Evolutionary conservation across 2,797 vertebrate species (phyloP).

Genomic region (Paramormyrops hopkinsi): DNA sequence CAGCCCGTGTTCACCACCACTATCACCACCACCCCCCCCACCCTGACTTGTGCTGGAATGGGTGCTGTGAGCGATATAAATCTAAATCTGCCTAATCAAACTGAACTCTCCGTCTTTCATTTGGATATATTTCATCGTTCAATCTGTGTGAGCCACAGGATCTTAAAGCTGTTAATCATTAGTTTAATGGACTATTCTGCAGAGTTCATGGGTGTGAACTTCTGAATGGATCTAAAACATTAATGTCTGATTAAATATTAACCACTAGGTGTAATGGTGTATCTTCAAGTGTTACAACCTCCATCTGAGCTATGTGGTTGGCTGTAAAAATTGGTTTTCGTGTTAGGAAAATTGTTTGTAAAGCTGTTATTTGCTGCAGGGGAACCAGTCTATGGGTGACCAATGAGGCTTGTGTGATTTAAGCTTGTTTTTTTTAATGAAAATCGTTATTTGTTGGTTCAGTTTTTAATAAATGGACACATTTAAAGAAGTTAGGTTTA

Average conservation of each 20-base stretch:
- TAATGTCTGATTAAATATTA: slow-evolving; percentile 15
- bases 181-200: slow-evolving; percentile 9
- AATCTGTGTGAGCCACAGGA: not conserved
- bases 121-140: not conserved
- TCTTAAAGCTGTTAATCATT: not conserved
- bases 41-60: not conserved
- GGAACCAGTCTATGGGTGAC: not conserved
- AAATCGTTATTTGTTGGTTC: not conserved
- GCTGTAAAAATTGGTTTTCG: not conserved
- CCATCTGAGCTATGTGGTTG: not conserved
- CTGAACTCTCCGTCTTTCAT: slow-evolving; percentile 2
- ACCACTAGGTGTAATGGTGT: slow-evolving; percentile 8
- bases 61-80: not conserved
- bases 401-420: not conserved
- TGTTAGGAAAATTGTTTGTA: not conserved
- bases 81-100: not conserved
- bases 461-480: not conserved
- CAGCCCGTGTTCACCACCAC: not conserved
- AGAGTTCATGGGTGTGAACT: not conserved
- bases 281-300: not conserved
- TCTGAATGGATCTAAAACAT: slow-evolving; percentile 3
- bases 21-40: not conserved
- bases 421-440: not conserved
- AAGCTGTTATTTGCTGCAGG: not conserved
- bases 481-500: not conserved